phyloP scores from a whole-genome alignment of 2,113 vertebrate genomes.

The Hippotragus niger region DNA sequence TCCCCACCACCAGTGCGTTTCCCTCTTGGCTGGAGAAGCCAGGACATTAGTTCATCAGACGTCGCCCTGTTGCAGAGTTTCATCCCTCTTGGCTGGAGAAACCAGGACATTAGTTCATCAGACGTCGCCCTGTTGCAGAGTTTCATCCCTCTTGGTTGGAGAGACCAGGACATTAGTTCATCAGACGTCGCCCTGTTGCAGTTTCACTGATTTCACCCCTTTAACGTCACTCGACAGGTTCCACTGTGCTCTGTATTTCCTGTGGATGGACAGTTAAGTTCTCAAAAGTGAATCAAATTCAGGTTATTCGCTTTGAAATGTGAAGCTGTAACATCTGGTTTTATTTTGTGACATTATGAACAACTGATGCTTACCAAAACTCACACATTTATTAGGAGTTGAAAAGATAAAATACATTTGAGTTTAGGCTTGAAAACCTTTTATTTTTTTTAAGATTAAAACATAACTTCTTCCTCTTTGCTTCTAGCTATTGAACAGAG shows the following conservation, averaged over 20 bases:
- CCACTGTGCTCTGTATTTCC: neutral
- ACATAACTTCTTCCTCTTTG: neutral
- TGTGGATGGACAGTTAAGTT: neutral
- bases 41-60: neutral
- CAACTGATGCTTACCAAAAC: too few species aligned
- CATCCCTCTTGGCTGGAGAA: neutral
- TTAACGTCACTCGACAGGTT: neutral
- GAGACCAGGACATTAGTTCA: neutral
- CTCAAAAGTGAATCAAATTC: neutral
- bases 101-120: neutral
- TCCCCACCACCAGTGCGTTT: neutral
- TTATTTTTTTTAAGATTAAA: neutral
- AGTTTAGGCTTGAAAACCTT: neutral
- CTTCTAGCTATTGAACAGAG: slow-evolving; percentile 90
- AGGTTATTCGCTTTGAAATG: neutral
- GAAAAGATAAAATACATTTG: neutral
- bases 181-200: too few species aligned
- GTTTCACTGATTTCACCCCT: neutral
- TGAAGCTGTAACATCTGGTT: neutral
- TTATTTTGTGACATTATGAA: neutral
- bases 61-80: neutral
- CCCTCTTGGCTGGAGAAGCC: neutral
- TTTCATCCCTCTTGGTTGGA: neutral
- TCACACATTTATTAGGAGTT: neutral
- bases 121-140: too few species aligned